phyloP scores from a whole-genome alignment of 2,888 invertebrate genomes.

The Cryptus viduatorius region DNA sequence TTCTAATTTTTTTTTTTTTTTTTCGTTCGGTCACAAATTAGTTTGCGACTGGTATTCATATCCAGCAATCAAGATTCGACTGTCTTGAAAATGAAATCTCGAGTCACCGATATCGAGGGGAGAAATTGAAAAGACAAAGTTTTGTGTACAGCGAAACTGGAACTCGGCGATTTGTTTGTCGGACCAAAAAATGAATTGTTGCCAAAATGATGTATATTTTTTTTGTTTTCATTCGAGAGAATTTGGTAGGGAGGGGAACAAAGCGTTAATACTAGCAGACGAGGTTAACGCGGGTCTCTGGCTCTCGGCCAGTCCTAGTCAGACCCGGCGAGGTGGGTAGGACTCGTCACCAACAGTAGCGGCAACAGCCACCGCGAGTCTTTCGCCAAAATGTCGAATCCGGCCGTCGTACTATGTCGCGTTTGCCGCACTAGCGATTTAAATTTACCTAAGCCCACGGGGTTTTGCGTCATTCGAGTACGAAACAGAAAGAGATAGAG shows the following conservation, averaged over 20 bases:
- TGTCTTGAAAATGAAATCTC: background rate
- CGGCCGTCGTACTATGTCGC: constrained; percentile 66
- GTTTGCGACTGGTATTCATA: background rate
- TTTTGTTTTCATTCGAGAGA: background rate
- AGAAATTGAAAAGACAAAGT: background rate
- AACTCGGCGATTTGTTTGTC: constrained; percentile 62
- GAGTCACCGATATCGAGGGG: background rate
- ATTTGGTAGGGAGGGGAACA: constrained; percentile 63
- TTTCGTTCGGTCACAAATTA: constrained; percentile 47
- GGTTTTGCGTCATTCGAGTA: constrained; percentile 80
- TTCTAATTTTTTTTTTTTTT: constrained; percentile 42
- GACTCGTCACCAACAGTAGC: constrained; percentile 53
- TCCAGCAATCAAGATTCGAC: background rate
- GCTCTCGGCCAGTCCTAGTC: constrained; percentile 76
- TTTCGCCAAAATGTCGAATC: constrained; percentile 72
- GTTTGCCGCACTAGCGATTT: constrained; percentile 76
- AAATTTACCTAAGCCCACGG: constrained; percentile 82
- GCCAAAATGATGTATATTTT: background rate
- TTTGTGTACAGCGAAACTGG: constrained; percentile 57
- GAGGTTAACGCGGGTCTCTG: constrained; percentile 73
- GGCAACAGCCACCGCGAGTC: constrained; percentile 42
- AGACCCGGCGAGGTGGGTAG: constrained; percentile 56
- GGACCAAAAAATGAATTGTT: background rate
- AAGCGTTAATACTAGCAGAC: constrained; percentile 71
- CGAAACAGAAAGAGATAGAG: constrained; percentile 40